Base-by-base conservation (phyloP, 2,888 invertebrate species). In the Cephalotes varians region DNA sequence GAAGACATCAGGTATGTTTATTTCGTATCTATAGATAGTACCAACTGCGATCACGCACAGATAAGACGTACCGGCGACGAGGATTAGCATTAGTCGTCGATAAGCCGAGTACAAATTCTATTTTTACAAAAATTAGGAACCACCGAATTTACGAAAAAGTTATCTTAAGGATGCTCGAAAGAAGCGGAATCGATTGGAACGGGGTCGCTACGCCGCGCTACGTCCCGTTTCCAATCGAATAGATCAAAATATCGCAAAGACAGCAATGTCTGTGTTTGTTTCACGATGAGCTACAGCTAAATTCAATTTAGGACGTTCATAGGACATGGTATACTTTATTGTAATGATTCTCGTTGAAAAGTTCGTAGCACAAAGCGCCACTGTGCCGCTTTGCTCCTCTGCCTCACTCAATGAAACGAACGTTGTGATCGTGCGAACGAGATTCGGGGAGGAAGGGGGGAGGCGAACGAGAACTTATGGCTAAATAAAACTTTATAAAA, bases 401-500 rank as follows among this genome's bases (percentile, higher is more conserved):
- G 62, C 60, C 67, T 58, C 58, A 73, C 65, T 54, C 81, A 67
- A 72, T 80, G 74, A 81, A 84, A 79, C 79, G 56, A 79, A 76
- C 72, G 25, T 76, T 62, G 74, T 79, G 85, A 89, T 79, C 83
- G 84, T 81, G 83, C 84, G 86, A 69, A 85, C 83, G 60, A 81
- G 54, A 84, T 86, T 64, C 79, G 21, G 34, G 25, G 80, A 12
- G 54, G 15, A 28, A 15, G 31, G 21, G 83, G 82, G 82, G 87
- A 85, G 87, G 86, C 85, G 87, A 91, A 91, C 86, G 87, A 91
- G 89, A 90, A 91, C 89, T 86, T 91, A 89, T 88, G 89, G 90
- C 92, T 92, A 93, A 94, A 94, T 93, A 93, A 93, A 93, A 93
- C 91, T 93, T 94, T 94, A 94, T 93, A 94, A 94, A 94, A 94